Evolutionary conservation across 2,113 vertebrate species (phyloP), one percentile per base, ranked within the genome.

Genomic region (Oncorhynchus tshawytscha): DNA sequence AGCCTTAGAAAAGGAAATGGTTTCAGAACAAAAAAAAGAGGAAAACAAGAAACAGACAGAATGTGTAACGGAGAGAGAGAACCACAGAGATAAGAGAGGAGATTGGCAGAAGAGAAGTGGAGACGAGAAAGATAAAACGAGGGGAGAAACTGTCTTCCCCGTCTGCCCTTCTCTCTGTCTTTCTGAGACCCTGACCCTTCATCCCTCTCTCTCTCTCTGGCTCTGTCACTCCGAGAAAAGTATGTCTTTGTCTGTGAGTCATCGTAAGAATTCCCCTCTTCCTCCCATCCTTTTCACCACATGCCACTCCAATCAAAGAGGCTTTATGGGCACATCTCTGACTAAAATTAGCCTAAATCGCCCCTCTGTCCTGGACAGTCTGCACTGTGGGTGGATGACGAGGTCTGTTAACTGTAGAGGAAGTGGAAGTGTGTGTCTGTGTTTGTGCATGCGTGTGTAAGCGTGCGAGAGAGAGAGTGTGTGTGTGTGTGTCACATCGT

Each of bases 171-270:
- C 78, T 4, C 57, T 70, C 62, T 64, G 54, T 51, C 49, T 62
- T 34, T 31, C 57, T 15, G 57, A 69, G 29, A 31, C 48, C 29
- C 49, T 79, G 72, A 88, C 78, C 51, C 67, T 66, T n/a, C 77
- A 72, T 71, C 78, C 71, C 60, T 88, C 60, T 88, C 70, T 73
- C 51, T 73, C 51, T 62, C 12, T 62, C 18, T 57, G 11, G 49
- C 60, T 15, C 24, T 13, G 24, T 67, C 3, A 18, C 64, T 67
- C 60, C 74, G 79, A 85, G 86, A 86, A 88, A 93, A 90, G 85
- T 20, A 84, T 80, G 48, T 88, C 90, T 92, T 91, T 93, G 90
- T 94, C 80, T 79, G 8, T 13, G 66, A 72, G 82, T 39, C n/a
- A 73, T 77, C 74, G 45, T 80, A 48, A 87, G 82, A 90, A 88